Evolutionary conservation across 2,797 vertebrate genomes (phyloP).

Genomic region (Molossus alvarezi): DNA sequence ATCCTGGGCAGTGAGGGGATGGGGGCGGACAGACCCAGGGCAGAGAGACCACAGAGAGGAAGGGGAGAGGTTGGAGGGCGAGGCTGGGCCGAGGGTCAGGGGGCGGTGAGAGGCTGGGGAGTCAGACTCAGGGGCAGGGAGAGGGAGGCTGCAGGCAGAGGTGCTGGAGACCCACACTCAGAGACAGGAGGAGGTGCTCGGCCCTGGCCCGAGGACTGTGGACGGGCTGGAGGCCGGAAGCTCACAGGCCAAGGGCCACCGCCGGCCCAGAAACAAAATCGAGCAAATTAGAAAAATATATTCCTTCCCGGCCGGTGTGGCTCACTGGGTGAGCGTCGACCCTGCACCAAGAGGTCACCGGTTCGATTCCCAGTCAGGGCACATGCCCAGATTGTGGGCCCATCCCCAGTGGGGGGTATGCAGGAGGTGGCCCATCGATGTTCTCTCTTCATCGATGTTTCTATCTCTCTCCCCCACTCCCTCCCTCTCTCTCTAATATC

Average conservation of each 20-base stretch:
- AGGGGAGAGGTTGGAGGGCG: background rate
- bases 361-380: too few relatives aligned
- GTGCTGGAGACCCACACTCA: background rate
- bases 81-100: background rate
- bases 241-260: background rate
- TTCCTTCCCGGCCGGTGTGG: background rate
- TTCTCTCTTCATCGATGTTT: too few relatives aligned
- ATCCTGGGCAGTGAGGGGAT: constrained; percentile 83
- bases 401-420: too few relatives aligned
- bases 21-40: constrained; percentile 63
- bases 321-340: too few relatives aligned
- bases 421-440: too few relatives aligned
- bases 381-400: too few relatives aligned
- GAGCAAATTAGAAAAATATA: background rate
- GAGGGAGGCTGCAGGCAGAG: background rate
- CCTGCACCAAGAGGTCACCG: too few relatives aligned
- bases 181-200: background rate
- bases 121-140: background rate
- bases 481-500: too few relatives aligned
- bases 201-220: background rate
- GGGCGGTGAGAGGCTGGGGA: background rate
- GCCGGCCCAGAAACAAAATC: background rate
- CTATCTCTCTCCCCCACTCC: too few relatives aligned
- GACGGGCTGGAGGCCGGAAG: background rate
- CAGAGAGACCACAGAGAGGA: background rate